Evolutionary conservation across 2,888 invertebrate species (phyloP).

Genomic region (Drosophila antonietae): DNA sequence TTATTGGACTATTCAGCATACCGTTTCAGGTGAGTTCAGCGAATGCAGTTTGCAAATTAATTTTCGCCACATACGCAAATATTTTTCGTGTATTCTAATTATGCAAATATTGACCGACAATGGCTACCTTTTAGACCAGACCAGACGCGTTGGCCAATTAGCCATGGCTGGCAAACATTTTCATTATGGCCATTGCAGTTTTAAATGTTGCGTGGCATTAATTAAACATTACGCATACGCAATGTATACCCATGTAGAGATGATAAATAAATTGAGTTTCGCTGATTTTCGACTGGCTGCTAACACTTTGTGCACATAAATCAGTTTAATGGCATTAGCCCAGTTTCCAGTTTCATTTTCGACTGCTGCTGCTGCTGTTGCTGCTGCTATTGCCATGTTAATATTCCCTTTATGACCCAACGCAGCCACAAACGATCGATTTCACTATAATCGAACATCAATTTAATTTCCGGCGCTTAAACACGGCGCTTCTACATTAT

Average conservation of each 20-base stretch:
- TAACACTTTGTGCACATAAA: slow-evolving; percentile 68
- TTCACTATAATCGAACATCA: slow-evolving; percentile 59
- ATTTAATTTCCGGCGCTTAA: slow-evolving; percentile 75
- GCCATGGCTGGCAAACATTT: slow-evolving; percentile 31
- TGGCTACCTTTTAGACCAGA: background rate
- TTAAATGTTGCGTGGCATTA: slow-evolving; percentile 45
- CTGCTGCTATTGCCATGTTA: slow-evolving; percentile 5
- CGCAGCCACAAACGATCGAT: slow-evolving; percentile 48
- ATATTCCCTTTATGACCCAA: slow-evolving; percentile 42
- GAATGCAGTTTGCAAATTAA: slow-evolving; percentile 28
- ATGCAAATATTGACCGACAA: slow-evolving; percentile 34
- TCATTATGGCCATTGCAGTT: slow-evolving; percentile 37
- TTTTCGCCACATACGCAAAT: slow-evolving; percentile 21
- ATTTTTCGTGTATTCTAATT: slow-evolving; percentile 39
- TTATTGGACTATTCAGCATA: slow-evolving; percentile 93
- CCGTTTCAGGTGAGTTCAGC: slow-evolving; percentile 88
- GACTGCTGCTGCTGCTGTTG: slow-evolving; percentile 11
- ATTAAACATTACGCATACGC: slow-evolving; percentile 61
- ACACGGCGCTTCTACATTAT: slow-evolving; percentile 17
- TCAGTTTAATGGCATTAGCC: slow-evolving; percentile 68
- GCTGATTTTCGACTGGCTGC: slow-evolving; percentile 46
- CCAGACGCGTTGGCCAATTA: slow-evolving; percentile 21
- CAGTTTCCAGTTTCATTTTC: slow-evolving; percentile 67
- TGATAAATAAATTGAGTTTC: slow-evolving; percentile 59
- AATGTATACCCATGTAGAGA: slow-evolving; percentile 11